Evolutionary conservation across 2,888 invertebrate species (phyloP).

Genomic region (Autographa gamma): DNA sequence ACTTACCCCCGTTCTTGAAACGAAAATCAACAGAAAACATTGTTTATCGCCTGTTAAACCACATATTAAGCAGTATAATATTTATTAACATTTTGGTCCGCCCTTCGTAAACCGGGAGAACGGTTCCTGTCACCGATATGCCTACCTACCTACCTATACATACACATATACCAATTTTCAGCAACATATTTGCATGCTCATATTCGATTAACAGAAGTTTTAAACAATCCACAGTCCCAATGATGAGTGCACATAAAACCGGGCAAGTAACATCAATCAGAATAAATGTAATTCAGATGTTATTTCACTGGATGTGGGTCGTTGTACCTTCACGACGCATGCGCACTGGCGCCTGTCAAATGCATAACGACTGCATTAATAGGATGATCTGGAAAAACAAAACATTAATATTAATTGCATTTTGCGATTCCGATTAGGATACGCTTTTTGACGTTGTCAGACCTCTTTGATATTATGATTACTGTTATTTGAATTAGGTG

Average conservation of each 20-base stretch:
- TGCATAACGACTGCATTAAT: constrained; percentile 53
- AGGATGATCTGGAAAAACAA: constrained; percentile 41
- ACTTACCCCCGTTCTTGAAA: too few relatives aligned
- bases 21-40: too few relatives aligned
- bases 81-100: too few relatives aligned
- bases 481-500: constrained; percentile 3
- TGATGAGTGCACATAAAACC: background rate
- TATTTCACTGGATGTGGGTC: constrained; percentile 47
- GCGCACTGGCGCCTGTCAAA: constrained; percentile 43
- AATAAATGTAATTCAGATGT: constrained; percentile 32
- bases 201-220: background rate
- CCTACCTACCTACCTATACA: too few relatives aligned
- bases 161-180: too few relatives aligned
- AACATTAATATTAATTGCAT: constrained; percentile 54
- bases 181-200: too few relatives aligned
- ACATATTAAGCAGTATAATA: too few relatives aligned
- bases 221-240: background rate
- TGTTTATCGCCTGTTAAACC: too few relatives aligned
- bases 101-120: too few relatives aligned
- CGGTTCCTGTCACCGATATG: too few relatives aligned
- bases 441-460: constrained; percentile 18
- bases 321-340: constrained; percentile 37
- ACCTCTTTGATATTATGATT: background rate
- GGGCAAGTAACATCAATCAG: constrained; percentile 5
- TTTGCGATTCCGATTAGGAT: constrained; percentile 45